A percentile compares a stretch with the other conserved stretches of the same genome.
Evolutionary conservation across 2,113 vertebrate species (phyloP).

Genomic region (Serinus canaria): DNA sequence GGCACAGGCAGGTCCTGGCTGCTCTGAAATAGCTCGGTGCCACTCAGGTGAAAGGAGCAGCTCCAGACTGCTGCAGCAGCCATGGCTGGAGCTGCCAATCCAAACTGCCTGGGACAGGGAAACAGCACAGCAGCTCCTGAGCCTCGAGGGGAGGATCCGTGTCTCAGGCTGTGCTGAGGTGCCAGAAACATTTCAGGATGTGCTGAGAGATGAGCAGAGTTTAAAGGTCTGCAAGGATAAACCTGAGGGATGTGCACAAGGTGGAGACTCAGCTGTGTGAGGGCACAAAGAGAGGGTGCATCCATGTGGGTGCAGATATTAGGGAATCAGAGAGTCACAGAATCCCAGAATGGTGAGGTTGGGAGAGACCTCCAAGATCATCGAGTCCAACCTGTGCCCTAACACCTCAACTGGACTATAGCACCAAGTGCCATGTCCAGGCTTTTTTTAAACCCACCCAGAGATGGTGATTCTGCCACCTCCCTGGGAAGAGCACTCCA

Average conservation of each 20-base stretch:
- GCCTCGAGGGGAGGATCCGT: neutral
- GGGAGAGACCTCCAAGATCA: too few species aligned
- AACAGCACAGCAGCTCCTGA: neutral
- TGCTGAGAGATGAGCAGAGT: neutral
- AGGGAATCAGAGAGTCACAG: neutral
- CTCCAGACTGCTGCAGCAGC: neutral
- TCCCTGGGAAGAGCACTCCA: too few species aligned
- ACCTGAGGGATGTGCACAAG: neutral
- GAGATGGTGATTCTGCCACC: too few species aligned
- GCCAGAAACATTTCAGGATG: neutral
- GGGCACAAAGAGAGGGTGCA: neutral
- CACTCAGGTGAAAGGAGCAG: slow-evolving; percentile 1
- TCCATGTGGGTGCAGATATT: neutral
- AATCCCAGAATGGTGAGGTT: too few species aligned
- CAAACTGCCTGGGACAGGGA: rapidly evolving
- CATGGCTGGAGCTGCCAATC: neutral
- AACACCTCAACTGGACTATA: too few species aligned
- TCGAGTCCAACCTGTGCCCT: too few species aligned
- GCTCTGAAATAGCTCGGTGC: slow-evolving; percentile 8
- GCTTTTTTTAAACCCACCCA: too few species aligned
- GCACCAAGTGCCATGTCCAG: too few species aligned
- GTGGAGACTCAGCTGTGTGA: neutral
- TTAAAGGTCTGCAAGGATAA: neutral
- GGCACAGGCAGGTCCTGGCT: neutral
- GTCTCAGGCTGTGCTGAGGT: neutral